phyloP scores from a whole-genome alignment of 2,888 invertebrate species.

The Nomada ruficornis region DNA sequence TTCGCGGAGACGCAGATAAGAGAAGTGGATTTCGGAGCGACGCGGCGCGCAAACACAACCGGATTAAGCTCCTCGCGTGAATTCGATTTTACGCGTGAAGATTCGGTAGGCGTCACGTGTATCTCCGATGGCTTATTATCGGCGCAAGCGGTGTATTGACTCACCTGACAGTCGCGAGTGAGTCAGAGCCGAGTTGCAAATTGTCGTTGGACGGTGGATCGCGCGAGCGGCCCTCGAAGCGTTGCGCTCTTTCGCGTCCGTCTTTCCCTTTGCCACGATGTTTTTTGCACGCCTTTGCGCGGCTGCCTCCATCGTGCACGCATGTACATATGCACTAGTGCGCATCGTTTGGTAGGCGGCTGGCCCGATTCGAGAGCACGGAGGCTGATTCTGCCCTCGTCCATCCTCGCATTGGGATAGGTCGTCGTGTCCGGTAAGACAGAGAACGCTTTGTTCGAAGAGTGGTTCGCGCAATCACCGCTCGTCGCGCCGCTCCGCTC shows the following conservation, averaged over 20 bases:
- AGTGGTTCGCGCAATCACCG: constrained; percentile 78
- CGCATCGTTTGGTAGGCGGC: background rate
- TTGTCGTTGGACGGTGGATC: constrained; percentile 41
- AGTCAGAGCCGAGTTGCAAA: constrained; percentile 52
- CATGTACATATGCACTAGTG: background rate
- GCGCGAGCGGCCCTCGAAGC: background rate
- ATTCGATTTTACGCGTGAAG: constrained; percentile 48
- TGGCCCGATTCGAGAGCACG: constrained; percentile 18
- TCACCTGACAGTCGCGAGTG: constrained; percentile 62
- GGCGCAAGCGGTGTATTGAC: constrained; percentile 50
- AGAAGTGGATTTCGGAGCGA: background rate
- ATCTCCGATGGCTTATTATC: constrained; percentile 46
- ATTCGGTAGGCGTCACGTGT: constrained; percentile 33
- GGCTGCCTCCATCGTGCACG: background rate
- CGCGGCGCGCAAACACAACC: constrained; percentile 11
- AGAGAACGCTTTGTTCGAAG: constrained; percentile 81
- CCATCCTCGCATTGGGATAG: constrained; percentile 73
- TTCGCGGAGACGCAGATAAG: constrained; percentile 22
- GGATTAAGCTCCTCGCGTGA: constrained; percentile 25
- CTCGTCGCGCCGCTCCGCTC: constrained; percentile 63
- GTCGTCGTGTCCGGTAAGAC: constrained; percentile 75
- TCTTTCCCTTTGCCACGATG: constrained; percentile 6
- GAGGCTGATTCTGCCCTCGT: constrained; percentile 30
- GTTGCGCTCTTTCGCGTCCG: background rate
- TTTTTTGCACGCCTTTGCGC: background rate